phyloP scores from a whole-genome alignment of 2,113 vertebrate genomes.

The Barbus barbus region DNA sequence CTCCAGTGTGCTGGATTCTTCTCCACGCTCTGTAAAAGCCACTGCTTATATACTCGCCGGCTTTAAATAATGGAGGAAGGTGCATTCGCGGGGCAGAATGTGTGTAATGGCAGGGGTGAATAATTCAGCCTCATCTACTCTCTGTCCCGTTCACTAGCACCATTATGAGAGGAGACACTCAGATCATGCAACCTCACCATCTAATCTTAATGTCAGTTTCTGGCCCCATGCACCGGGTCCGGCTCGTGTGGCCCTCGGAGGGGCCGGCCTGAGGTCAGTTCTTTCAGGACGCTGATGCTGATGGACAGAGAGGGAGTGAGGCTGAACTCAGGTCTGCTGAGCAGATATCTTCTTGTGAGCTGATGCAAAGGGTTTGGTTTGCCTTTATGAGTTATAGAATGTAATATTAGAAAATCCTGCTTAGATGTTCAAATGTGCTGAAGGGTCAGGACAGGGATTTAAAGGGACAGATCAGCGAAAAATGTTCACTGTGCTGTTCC shows the following conservation, averaged over 20 bases:
- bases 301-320: background rate
- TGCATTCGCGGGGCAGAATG: slow-evolving; percentile 20
- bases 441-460: background rate
- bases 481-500: no score
- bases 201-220: slow-evolving; percentile 39
- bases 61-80: slow-evolving; percentile 43
- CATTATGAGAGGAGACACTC: slow-evolving; percentile 44
- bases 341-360: background rate
- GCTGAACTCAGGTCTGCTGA: background rate
- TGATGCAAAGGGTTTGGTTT: background rate
- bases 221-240: slow-evolving; percentile 19
- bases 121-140: slow-evolving; percentile 39
- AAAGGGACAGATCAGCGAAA: background rate
- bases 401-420: slow-evolving; percentile 18
- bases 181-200: slow-evolving; percentile 47
- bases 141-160: slow-evolving; percentile 3
- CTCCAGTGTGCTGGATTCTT: background rate
- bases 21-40: background rate
- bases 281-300: no score
- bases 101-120: slow-evolving; percentile 42
- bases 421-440: background rate
- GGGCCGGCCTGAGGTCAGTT: slow-evolving; percentile 1
- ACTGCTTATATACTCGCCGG: background rate
- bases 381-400: background rate
- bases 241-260: background rate